Conservation (phyloP, 2,888 invertebrate species). For the Eupithecia insigniata region DNA sequence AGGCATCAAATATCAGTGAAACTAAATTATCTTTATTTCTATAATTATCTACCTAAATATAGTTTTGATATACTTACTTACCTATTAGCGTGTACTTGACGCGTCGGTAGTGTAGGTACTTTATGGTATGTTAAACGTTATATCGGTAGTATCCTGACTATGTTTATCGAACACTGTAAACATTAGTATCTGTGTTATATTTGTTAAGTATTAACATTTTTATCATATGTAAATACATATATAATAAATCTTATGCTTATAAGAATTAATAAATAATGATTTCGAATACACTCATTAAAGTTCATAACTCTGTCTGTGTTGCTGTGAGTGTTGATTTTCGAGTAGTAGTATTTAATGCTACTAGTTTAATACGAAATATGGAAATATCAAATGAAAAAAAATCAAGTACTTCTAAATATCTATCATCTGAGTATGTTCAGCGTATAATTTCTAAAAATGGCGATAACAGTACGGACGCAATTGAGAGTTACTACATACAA, state of each 20-base stretch:
- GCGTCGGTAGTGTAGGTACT: not conserved
- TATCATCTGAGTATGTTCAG: constrained; percentile 61
- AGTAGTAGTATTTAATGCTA: not conserved
- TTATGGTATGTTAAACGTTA: not conserved
- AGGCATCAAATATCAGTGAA: not conserved
- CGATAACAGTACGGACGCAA: constrained; percentile 41
- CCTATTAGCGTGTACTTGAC: not conserved
- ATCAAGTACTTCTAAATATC: constrained; percentile 9
- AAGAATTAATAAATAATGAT: constrained; percentile 9
- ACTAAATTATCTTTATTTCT: not conserved
- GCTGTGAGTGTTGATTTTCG: not conserved
- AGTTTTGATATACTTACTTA: not conserved
- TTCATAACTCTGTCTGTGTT: not conserved
- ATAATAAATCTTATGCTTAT: not conserved
- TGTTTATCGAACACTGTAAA: constrained; percentile 4
- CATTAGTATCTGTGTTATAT: constrained; percentile 5
- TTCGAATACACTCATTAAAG: constrained; percentile 7
- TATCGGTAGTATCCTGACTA: not conserved
- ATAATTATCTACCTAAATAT: not conserved
- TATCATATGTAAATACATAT: constrained; percentile 1
- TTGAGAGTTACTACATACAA: constrained; percentile 55
- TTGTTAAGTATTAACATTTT: constrained; percentile 2
- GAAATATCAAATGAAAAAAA: constrained; percentile 11
- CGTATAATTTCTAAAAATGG: constrained; percentile 57
- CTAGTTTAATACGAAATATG: constrained; percentile 14